These are phyloP conservation scores for Drosophila anomalipes DNA, from an alignment of 2,888 invertebrate genomes.

Conservation along the genomic window DNA sequence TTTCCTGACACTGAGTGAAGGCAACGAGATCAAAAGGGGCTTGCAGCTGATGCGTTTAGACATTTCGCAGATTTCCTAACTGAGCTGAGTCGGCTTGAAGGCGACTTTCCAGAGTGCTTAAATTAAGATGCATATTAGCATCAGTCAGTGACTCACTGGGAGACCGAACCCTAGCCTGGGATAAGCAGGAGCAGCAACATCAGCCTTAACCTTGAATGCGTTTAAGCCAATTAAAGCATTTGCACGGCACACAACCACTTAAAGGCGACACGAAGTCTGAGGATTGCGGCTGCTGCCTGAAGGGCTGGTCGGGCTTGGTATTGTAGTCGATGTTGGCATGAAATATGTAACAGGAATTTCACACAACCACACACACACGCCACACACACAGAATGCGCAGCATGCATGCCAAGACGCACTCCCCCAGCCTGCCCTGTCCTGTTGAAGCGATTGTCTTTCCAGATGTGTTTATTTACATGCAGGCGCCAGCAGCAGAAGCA, in stretches of 20 bases:
- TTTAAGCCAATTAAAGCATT: slow-evolving; percentile 68
- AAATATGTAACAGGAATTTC: slow-evolving; percentile 64
- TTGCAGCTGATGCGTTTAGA: neutral
- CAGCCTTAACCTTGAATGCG: slow-evolving; percentile 29
- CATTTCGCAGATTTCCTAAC: neutral
- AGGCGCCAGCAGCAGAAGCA: slow-evolving; percentile 38
- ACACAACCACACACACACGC: neutral
- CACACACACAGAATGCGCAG: neutral
- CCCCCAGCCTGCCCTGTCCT: neutral
- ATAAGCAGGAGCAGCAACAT: slow-evolving; percentile 15
- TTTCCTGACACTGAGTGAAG: neutral
- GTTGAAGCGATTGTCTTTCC: neutral
- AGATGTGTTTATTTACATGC: slow-evolving; percentile 50
- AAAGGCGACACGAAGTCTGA: slow-evolving; percentile 35
- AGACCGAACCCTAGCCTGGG: slow-evolving; percentile 10
- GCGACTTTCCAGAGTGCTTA: neutral
- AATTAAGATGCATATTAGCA: neutral
- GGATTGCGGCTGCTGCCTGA: slow-evolving; percentile 20
- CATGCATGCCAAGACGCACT: slow-evolving; percentile 5
- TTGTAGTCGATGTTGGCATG: slow-evolving; percentile 37
- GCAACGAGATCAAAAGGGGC: neutral
- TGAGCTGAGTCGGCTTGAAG: neutral
- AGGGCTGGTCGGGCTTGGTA: neutral
- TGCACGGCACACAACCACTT: slow-evolving; percentile 55
- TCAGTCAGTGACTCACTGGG: neutral